Evolutionary conservation across 1,140 invertebrate genomes (phyloP), one percentile per base, ranked within the genome.

Genomic region (Calephelis virginiensis): DNA sequence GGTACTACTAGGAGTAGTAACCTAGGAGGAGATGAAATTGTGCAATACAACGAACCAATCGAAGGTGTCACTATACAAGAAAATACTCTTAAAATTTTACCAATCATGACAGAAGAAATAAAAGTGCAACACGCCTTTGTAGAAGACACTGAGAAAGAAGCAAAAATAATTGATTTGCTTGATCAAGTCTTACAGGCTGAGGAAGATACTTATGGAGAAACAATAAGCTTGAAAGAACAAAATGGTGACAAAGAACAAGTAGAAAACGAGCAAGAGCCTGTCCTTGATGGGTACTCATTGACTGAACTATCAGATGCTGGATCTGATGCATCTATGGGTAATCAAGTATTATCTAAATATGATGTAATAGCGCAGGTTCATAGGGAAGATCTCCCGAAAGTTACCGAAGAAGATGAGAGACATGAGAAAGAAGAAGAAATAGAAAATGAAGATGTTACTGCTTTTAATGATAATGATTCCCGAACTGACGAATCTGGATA

Each of bases 331-430:
- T 90, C 88, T 56, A 71, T 83, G 71, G 81, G 83, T 86, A 86
- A 83, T 81, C 82, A 85, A 78, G 86, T 74, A 60, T 84, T 89
- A 86, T 88, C 85, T 76, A 89, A 89, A 82, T 89, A 89, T 75
- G 85, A 89, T 79, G 86, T 91, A n/a, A 83, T 89, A 70, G 88
- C 83, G 53, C 86, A 87, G 79, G 85, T 89, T 10, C 86, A 90
- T 71, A 84, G 86, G 78, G 88, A 90, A 74, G 88, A 90, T 77
- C 76, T 90, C 59, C 80, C 85, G 8, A 88, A 73, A 75, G 73
- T 89, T 17, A 81, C 69, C 8, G 88, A 90, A 72, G 86, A 90
- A 73, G 81, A 84, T 43, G 78, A 85, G 61, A 78, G 67, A 70
- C 72, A 63, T 13, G 79, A 81, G 6, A 70, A 69, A 67, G 73